Conservation (phyloP, 92 coral and sea anemone genomes). For the Phenganax stokvisi region DNA sequence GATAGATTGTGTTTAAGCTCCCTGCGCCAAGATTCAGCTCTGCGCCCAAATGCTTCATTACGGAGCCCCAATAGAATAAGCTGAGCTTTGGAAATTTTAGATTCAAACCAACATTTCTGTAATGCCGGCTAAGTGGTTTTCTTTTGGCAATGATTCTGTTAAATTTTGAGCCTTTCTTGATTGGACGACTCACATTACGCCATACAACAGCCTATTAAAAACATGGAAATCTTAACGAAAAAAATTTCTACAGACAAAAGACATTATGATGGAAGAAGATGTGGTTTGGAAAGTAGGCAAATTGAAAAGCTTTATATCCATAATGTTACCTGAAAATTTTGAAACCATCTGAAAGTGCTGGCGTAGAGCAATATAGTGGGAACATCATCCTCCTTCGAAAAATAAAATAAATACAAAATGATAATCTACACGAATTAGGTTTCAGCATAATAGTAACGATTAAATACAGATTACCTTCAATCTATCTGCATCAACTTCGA, state of each 20-base stretch:
- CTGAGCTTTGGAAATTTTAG: slow-evolving; percentile 81
- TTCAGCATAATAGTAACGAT: too few species aligned
- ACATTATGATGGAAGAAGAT: background rate
- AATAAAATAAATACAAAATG: background rate
- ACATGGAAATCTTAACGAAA: background rate
- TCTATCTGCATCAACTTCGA: slow-evolving; percentile 70
- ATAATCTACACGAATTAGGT: too few species aligned
- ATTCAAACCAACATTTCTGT: slow-evolving; percentile 71
- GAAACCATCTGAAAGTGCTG: slow-evolving; percentile 97
- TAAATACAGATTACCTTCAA: slow-evolving; percentile 46
- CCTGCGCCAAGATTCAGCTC: slow-evolving; percentile 78
- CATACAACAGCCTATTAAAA: slow-evolving; percentile 67
- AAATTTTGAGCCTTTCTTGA: slow-evolving; percentile 78
- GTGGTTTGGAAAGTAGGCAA: background rate
- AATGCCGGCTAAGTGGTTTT: slow-evolving; percentile 75
- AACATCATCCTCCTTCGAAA: slow-evolving; percentile 56
- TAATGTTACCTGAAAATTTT: slow-evolving; percentile 72
- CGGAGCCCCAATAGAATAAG: slow-evolving; percentile 93
- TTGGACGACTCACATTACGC: slow-evolving; percentile 79
- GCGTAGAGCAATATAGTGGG: slow-evolving; percentile 85
- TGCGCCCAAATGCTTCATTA: slow-evolving; percentile 84
- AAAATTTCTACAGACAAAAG: background rate
- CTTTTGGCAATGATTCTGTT: slow-evolving; percentile 56
- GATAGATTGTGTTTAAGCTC: slow-evolving; percentile 64
- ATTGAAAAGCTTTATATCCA: background rate